phyloP scores from a whole-genome alignment of 2,797 vertebrate genomes.

The Morus bassanus region DNA sequence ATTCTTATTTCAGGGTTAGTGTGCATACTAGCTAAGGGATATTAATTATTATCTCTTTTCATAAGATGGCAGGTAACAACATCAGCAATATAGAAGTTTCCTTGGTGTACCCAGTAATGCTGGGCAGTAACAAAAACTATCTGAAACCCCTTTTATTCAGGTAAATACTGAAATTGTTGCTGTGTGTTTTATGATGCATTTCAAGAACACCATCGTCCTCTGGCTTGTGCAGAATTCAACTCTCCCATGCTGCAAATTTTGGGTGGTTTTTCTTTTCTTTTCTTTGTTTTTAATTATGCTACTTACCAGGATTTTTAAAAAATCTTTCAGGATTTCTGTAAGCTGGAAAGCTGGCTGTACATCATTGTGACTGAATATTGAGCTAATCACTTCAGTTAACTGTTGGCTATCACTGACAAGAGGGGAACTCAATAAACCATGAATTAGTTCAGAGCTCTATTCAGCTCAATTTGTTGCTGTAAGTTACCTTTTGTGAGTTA shows the following conservation, averaged over 20 bases:
- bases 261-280: not conserved
- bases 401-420: constrained; percentile 46
- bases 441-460: constrained; percentile 70
- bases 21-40: not conserved
- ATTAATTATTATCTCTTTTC: not conserved
- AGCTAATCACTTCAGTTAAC: constrained; percentile 52
- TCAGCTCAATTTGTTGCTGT: constrained; percentile 86
- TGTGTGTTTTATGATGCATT: not conserved
- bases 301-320: not conserved
- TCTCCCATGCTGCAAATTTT: not conserved
- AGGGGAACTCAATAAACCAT: constrained; percentile 59
- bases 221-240: not conserved
- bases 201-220: not conserved
- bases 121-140: not conserved
- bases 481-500: constrained; percentile 86
- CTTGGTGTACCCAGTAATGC: not conserved
- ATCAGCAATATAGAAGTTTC: not conserved
- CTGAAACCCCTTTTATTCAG: not conserved
- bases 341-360: not conserved
- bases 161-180: not conserved
- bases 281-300: not conserved
- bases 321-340: not conserved
- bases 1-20: not conserved
- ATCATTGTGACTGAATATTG: constrained; percentile 56
- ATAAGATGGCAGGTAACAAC: not conserved